Evolutionary conservation across 2,888 invertebrate species (phyloP), one percentile per base, ranked within the genome.

Genomic region (Spodoptera exigua): DNA sequence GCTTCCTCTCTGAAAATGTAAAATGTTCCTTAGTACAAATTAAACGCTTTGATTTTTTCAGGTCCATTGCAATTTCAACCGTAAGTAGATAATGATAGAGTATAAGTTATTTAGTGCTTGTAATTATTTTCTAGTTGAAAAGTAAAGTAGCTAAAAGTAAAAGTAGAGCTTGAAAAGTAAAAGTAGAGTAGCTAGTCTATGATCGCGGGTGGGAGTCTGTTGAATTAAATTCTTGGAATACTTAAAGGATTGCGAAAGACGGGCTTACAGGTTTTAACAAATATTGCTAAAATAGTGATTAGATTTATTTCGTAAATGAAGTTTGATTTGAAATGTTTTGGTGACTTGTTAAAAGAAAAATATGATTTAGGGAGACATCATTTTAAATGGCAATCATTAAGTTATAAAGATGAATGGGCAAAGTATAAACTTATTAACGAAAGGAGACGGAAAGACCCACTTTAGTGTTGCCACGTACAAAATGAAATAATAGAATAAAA

Each of bases 171-270:
- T n/a, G n/a, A n/a, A n/a, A n/a, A n/a, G n/a, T n/a, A n/a, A n/a
- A n/a, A n/a, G n/a, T n/a, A n/a, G n/a, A n/a, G n/a, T 53, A 62
- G 36, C 17, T 69, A 41, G 62, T 43, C 58, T 49, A 35, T 68
- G 35, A 18, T 53, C 32, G 49, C 16, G 40, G 37, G 59, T 48
- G 51, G 51, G 47, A 48, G 48, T 52, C 36, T n/a, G 47, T 51
- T 54, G 70, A 68, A 68, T 68, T 68, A 70, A 70, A 64, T 68
- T 70, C 68, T 64, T 70, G 47, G 27, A 36, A 17, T 59, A 32
- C 37, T 47, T 68, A 54, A 12, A 55, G 49, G 32, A 64, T 46
- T 54, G 40, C 13, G 34, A 13, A 12, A 16, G 49, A 21, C 18
- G 48, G 49, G 37, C 9, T 4, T 27, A 27, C 9, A 7, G 27